Percentiles rank a stretch among this genome's conserved stretches.
phyloP scores from a whole-genome alignment of 2,888 invertebrate genomes.

The Mythimna albipuncta region DNA sequence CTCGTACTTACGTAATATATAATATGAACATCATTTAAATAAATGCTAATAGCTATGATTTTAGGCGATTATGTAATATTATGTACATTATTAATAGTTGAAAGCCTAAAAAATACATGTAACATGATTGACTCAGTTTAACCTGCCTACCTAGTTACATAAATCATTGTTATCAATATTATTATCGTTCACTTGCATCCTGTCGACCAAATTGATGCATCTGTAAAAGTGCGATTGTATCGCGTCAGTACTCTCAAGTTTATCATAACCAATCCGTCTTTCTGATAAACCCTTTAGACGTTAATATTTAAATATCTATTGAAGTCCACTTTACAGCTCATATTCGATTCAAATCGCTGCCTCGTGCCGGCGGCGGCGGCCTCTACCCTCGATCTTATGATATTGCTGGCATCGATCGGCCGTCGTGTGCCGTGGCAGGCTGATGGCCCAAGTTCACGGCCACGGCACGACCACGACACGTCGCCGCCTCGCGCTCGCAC shows the following conservation, averaged over 20 bases:
- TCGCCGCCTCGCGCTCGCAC: constrained; percentile 3
- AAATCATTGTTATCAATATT: background rate
- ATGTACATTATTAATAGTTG: too few species aligned
- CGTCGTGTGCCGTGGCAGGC: constrained; percentile 38
- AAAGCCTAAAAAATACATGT: background rate
- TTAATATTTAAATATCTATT: constrained; percentile 23
- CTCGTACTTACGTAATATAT: background rate
- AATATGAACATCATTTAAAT: background rate
- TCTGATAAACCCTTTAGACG: constrained; percentile 9
- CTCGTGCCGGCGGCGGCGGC: constrained; percentile 19
- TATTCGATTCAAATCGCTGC: constrained; percentile 45
- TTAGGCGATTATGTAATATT: background rate
- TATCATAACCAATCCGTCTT: constrained; percentile 11
- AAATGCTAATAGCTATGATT: background rate
- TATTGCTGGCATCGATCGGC: constrained; percentile 47
- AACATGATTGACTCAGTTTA: background rate
- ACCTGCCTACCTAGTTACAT: background rate
- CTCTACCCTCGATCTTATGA: constrained; percentile 19
- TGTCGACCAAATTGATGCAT: background rate
- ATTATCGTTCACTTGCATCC: constrained; percentile 2
- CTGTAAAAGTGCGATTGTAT: background rate
- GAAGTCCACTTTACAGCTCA: constrained; percentile 32
- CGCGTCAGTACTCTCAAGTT: background rate
- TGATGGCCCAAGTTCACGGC: constrained; percentile 60
- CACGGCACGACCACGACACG: constrained; percentile 31